A percentile compares a stretch with the other conserved stretches of the same genome.
These are phyloP conservation scores for Panurus biarmicus DNA, from an alignment of 2,113 vertebrate species.

Conservation along the genomic window DNA sequence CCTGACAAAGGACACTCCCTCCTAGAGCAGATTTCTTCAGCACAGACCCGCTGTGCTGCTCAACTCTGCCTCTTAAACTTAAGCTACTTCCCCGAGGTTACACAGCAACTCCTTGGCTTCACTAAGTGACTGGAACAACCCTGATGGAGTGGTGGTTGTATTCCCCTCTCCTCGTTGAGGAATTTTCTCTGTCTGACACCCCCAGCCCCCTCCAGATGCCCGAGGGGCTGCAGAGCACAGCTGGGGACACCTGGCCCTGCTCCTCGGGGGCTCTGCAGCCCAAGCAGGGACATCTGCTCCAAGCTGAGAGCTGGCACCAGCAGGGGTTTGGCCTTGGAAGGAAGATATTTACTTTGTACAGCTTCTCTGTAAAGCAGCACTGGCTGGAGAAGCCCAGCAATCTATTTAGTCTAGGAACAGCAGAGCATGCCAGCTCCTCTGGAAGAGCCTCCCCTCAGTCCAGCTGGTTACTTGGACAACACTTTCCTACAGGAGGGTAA, in stretches of 20 bases:
- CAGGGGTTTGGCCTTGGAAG: background rate
- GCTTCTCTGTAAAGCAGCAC: background rate
- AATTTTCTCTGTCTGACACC: conserved; percentile 48
- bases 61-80: background rate
- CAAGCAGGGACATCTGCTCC: background rate
- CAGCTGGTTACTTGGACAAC: background rate
- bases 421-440: background rate
- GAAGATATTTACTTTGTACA: background rate
- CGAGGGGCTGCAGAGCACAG: background rate
- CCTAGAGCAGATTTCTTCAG: background rate
- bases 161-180: background rate
- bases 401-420: conserved; percentile 22
- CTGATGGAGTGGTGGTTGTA: background rate
- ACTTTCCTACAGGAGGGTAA: background rate
- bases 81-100: background rate
- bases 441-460: background rate
- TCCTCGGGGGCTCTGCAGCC: background rate
- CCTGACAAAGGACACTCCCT: background rate
- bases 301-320: background rate
- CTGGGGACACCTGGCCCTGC: conserved; percentile 34
- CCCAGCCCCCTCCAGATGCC: conserved; percentile 29
- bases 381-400: background rate
- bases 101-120: background rate
- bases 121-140: background rate
- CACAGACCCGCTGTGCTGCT: background rate